Evolutionary conservation across 2,113 vertebrate species (phyloP).

Genomic region (Heterocephalus glaber): DNA sequence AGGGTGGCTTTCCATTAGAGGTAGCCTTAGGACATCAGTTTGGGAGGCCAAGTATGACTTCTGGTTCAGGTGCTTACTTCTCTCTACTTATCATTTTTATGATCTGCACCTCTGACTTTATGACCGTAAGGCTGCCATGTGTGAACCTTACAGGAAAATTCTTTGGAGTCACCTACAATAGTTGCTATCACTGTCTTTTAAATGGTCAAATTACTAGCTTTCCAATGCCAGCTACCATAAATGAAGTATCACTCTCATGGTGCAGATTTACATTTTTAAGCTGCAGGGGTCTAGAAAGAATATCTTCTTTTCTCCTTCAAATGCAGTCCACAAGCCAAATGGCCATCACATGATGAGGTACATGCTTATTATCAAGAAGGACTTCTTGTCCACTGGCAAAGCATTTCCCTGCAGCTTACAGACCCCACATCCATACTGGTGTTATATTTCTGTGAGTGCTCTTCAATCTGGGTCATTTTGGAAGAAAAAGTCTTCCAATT

Average conservation of each 20-base stretch:
- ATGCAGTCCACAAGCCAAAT: conserved; percentile 19
- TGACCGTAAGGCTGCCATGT: background rate
- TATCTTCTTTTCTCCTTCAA: background rate
- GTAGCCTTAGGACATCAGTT: background rate
- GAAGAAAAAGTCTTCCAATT: conserved; percentile 15
- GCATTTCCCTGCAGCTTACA: background rate
- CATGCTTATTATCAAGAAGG: background rate
- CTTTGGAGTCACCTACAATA: background rate
- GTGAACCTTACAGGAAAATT: background rate
- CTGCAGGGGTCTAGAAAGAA: background rate
- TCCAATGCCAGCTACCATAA: background rate
- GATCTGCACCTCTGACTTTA: background rate
- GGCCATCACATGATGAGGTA: background rate
- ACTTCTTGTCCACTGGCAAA: background rate
- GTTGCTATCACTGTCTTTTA: background rate
- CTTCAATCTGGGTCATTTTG: conserved; percentile 37
- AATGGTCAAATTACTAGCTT: background rate
- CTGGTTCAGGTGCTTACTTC: background rate
- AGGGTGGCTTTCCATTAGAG: background rate
- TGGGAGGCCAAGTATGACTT: background rate
- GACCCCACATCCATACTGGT: background rate
- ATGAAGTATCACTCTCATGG: background rate
- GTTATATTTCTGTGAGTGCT: background rate
- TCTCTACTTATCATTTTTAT: background rate
- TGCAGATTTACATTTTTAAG: conserved; percentile 20